phyloP scores from a whole-genome alignment of 2,888 invertebrate species.

The Ormyrus thymus region DNA sequence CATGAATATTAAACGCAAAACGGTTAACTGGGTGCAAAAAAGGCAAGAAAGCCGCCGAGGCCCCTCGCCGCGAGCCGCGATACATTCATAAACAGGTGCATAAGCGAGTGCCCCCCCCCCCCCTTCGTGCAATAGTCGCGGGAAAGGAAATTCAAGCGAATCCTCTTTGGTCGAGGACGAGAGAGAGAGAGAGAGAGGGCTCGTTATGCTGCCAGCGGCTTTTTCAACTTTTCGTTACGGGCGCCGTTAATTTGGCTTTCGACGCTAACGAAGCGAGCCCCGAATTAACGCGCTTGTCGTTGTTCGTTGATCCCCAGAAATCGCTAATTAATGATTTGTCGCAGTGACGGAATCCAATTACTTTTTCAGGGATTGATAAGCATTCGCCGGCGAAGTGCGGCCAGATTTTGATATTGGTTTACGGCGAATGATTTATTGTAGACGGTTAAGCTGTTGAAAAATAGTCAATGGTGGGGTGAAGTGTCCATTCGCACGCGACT shows the following conservation, averaged over 20 bases:
- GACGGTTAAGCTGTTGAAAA: too few species aligned
- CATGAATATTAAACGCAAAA: too few species aligned
- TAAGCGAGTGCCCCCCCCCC: conserved; percentile 9
- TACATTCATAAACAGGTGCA: conserved; percentile 23
- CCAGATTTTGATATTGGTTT: too few species aligned
- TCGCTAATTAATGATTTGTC: conserved; percentile 31
- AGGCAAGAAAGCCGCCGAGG: conserved; percentile 20
- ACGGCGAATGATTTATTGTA: too few species aligned
- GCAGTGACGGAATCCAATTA: conserved; percentile 4
- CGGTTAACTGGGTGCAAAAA: conserved; percentile 9
- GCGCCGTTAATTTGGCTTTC: conserved; percentile 9
- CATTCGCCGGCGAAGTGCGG: neutral
- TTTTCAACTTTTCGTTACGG: conserved; percentile 4
- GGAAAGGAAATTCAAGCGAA: too few species aligned
- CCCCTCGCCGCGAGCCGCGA: conserved; percentile 1
- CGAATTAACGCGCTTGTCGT: neutral
- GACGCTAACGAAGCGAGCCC: neutral
- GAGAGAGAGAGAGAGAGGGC: too few species aligned
- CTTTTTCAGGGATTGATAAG: neutral
- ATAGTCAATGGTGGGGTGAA: too few species aligned
- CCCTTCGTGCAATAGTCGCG: too few species aligned
- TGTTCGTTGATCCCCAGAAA: conserved; percentile 3
- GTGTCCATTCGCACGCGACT: too few species aligned
- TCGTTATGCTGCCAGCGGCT: neutral
- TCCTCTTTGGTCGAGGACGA: too few species aligned